A percentile compares a stretch with the other conserved stretches of the same genome.
These are phyloP conservation scores for Crotalus helleri DNA, from an alignment of 2,113 vertebrate genomes.

Conservation along the genomic window DNA sequence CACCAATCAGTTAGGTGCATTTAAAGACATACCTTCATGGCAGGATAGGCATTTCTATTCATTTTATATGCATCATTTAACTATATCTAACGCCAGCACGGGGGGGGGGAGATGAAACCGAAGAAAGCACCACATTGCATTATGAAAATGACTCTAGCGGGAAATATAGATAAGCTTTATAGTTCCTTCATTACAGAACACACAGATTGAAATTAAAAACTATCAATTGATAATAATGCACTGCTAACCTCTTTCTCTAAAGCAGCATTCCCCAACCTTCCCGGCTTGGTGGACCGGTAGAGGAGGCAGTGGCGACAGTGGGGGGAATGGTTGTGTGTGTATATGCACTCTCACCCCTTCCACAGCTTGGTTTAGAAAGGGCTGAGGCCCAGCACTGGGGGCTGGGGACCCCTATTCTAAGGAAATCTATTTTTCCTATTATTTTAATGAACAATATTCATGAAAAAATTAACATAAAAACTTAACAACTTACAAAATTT, in stretches of 20 bases:
- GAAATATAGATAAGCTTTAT: background rate
- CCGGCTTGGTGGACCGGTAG: background rate
- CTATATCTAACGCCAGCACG: background rate
- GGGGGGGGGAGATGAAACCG: background rate
- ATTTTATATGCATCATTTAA: background rate
- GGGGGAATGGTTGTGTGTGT: background rate
- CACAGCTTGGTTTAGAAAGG: background rate
- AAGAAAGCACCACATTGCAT: background rate
- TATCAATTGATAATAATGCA: background rate
- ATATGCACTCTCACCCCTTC: background rate
- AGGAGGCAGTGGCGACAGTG: background rate
- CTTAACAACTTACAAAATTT: conserved; percentile 79
- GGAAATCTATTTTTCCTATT: background rate
- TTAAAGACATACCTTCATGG: background rate
- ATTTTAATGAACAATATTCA: background rate
- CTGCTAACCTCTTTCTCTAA: background rate
- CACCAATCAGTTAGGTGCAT: background rate
- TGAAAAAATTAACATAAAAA: background rate
- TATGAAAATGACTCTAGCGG: background rate
- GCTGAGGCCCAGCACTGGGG: background rate
- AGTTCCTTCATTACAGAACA: background rate
- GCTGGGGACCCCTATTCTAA: background rate
- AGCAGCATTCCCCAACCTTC: background rate
- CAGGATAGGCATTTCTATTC: background rate
- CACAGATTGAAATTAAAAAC: background rate